phyloP scores from a whole-genome alignment of 2,113 vertebrate species.

The Oryzias celebensis region DNA sequence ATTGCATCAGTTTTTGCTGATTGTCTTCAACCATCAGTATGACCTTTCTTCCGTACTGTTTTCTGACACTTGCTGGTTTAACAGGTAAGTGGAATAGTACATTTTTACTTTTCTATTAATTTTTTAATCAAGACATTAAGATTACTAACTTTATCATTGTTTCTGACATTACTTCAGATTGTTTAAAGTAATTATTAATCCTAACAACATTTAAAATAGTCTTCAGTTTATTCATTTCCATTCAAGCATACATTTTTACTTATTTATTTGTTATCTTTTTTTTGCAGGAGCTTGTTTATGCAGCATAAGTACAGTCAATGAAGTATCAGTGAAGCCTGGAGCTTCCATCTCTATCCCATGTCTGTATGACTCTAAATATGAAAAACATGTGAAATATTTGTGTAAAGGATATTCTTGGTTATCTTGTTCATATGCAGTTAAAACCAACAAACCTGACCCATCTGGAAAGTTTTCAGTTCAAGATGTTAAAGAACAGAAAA shows the following conservation, averaged over 20 bases:
- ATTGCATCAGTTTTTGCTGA: background rate
- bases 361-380: constrained; percentile 22
- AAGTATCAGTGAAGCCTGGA: constrained; percentile 32
- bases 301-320: constrained; percentile 14
- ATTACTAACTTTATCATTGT: too few relatives aligned
- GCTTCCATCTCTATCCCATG: constrained; percentile 47
- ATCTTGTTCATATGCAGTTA: background rate
- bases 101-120: background rate
- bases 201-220: too few relatives aligned
- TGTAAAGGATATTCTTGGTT: background rate
- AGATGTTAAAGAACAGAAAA: constrained; percentile 24
- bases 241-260: too few relatives aligned
- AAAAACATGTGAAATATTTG: constrained; percentile 29
- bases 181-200: too few relatives aligned
- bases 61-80: constrained; percentile 32
- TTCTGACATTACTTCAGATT: too few relatives aligned
- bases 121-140: background rate
- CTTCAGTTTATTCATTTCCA: too few relatives aligned
- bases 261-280: background rate
- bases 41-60: constrained; percentile 10
- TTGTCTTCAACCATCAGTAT: constrained; percentile 7
- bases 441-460: background rate
- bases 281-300: constrained; percentile 25
- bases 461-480: constrained; percentile 30
- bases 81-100: constrained; percentile 31